Conservation (phyloP, 1,140 invertebrate genomes). For the Lepidurus couesii region DNA sequence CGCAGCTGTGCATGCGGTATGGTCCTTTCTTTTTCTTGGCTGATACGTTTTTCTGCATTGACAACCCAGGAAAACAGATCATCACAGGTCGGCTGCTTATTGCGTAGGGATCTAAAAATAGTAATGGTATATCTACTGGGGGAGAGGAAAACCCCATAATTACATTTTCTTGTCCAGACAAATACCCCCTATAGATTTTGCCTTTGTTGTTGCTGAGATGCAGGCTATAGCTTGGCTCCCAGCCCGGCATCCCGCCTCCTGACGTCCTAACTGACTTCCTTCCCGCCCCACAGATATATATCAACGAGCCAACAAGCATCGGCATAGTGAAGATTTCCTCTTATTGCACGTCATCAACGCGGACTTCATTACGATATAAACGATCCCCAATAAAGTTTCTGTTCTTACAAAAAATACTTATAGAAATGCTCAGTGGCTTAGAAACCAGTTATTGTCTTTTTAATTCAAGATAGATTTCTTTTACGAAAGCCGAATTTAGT, state of each 20-base stretch:
- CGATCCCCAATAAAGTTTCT: background rate
- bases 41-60: background rate
- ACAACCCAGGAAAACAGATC: slow-evolving; percentile 2
- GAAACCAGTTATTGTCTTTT: no score
- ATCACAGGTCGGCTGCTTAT: background rate
- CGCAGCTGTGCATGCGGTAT: background rate
- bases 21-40: background rate
- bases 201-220: slow-evolving; percentile 9
- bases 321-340: background rate
- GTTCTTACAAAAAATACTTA: no score
- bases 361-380: background rate
- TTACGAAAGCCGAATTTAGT: no score
- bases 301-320: background rate
- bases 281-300: background rate
- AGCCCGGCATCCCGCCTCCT: slow-evolving; percentile 6
- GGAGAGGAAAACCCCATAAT: background rate
- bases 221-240: slow-evolving; percentile 3
- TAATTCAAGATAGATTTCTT: no score
- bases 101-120: slow-evolving; percentile 2
- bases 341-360: background rate
- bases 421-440: no score
- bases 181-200: slow-evolving; percentile 22
- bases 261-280: slow-evolving; percentile 18
- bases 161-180: slow-evolving; percentile 17
- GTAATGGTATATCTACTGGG: background rate